Evolutionary conservation across 2,888 invertebrate species (phyloP).

Genomic region (Pristionchus exspectatus): DNA sequence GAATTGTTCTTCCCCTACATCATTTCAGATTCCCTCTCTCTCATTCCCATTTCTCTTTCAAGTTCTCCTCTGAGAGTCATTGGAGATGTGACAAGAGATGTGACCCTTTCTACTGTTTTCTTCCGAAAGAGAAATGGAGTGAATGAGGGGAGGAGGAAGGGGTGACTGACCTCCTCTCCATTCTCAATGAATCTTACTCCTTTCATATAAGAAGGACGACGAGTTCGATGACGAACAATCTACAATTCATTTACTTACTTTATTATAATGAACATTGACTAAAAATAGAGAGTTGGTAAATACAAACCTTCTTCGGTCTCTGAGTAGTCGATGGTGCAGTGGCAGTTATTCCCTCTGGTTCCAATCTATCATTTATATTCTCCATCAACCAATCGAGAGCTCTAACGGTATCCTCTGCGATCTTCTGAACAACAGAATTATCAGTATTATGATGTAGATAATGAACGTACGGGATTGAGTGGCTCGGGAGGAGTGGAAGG

Average conservation of each 20-base stretch:
- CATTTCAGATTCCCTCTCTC: background rate
- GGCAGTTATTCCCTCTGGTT: background rate
- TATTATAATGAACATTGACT: background rate
- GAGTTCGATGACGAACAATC: background rate
- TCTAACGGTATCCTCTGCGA: slow-evolving; percentile 38
- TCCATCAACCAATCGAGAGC: slow-evolving; percentile 55
- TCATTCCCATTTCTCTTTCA: background rate
- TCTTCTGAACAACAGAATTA: slow-evolving; percentile 1
- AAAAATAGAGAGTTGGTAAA: background rate
- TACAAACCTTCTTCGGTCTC: slow-evolving; percentile 5
- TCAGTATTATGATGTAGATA: background rate
- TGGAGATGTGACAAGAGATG: background rate
- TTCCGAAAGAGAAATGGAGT: background rate
- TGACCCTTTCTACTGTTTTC: slow-evolving; percentile 5
- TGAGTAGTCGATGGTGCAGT: slow-evolving; percentile 3
- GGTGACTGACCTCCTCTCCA: slow-evolving; percentile 44
- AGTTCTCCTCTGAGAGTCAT: background rate
- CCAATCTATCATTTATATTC: slow-evolving; percentile 45
- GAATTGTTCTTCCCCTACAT: background rate
- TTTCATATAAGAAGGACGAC: slow-evolving; percentile 44
- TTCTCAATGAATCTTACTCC: slow-evolving; percentile 34
- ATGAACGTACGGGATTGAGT: slow-evolving; percentile 41
- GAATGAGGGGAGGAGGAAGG: no score
- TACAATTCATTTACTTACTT: background rate
- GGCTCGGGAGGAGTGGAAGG: slow-evolving; percentile 49